A percentile compares a stretch with the other conserved stretches of the same genome.
These are phyloP conservation scores for Oceanites oceanicus DNA, from an alignment of 2,113 vertebrate species.

Conservation along the genomic window DNA sequence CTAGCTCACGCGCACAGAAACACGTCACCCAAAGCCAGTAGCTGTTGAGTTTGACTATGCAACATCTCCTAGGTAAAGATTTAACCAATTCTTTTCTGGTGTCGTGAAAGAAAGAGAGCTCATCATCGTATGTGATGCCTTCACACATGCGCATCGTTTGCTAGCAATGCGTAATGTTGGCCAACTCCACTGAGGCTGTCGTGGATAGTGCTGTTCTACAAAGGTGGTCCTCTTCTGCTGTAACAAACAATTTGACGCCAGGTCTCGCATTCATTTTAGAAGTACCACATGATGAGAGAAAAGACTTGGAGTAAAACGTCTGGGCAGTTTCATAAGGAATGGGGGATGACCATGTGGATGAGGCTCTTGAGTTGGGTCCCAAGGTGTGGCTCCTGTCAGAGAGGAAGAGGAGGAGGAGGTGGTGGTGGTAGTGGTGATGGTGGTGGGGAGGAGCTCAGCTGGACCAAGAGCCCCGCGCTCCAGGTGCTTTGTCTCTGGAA, in stretches of 20 bases:
- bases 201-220: neutral
- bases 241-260: neutral
- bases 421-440: neutral
- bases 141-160: neutral
- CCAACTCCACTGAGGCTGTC: neutral
- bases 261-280: fast-evolving
- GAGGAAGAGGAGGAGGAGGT: neutral
- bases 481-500: neutral
- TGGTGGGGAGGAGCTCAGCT: neutral
- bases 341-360: neutral
- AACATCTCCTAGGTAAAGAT: neutral
- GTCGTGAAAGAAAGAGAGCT: neutral
- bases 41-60: neutral
- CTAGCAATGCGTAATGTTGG: fast-evolving
- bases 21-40: neutral
- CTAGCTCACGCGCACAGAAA: fast-evolving
- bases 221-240: neutral
- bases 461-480: neutral
- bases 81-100: neutral
- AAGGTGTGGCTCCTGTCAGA: neutral
- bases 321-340: neutral
- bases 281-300: neutral
- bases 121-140: fast-evolving
- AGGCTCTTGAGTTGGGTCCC: neutral
- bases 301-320: neutral